Evolutionary conservation across 1,140 invertebrate genomes (phyloP), one percentile per base, ranked within the genome.

Genomic region (Pseudomyrmex pallidus): DNA sequence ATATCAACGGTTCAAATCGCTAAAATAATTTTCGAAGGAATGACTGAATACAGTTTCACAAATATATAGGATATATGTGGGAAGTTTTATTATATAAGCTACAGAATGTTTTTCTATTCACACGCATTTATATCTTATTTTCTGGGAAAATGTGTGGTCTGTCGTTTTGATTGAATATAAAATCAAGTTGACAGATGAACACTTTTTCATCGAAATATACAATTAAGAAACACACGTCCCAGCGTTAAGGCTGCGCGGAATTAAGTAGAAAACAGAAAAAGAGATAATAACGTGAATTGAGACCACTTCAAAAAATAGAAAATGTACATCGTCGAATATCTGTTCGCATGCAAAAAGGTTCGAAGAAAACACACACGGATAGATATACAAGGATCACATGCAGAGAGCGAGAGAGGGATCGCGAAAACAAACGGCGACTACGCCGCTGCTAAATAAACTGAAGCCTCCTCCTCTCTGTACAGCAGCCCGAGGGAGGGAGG

Each of bases 371-470:
- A 70, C 54, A 59, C 76, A 25, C 54, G 76, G 52, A 70, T 35
- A 61, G 76, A 72, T 59, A 61, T 22, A 67, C 76, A 72, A n/a
- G 73, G 77, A 87, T 90, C 76, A 72, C 48, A 61, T 22, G 56
- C 76, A 72, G 20, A 67, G 77, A 87, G 87, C 76, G 78, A 74
- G 72, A 83, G 82, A 85, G 74, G 76, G 78, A 83, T 82, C 74
- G 83, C 87, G 72, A 68, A 74, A 64, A 84, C 76, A 56, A 87
- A 82, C 83, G 89, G 91, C 84, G 89, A 89, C 90, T 94, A 93
- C 92, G 92, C 91, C 91, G 92, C 89, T 92, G 92, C 90, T 94
- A 93, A 94, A 94, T 93, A 94, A 94, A 94, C 93, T 90, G 85
- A 91, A 91, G 92, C 89, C 85, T 84, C 52, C 84, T 84, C 52